Evolutionary conservation across 2,797 vertebrate genomes (phyloP).

Genomic region (Merluccius polli): DNA sequence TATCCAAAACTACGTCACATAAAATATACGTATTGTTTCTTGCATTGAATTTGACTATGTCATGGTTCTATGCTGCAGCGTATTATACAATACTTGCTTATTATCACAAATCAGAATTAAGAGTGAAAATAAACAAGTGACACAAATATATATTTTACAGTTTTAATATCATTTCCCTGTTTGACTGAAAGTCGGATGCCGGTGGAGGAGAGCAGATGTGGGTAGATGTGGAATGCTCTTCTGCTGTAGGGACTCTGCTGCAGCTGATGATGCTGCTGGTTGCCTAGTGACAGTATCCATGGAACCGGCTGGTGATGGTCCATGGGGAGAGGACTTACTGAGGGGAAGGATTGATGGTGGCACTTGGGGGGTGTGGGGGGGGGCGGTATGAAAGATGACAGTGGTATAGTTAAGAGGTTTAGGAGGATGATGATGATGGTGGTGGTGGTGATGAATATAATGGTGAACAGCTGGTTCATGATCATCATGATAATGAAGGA

Average conservation of each 20-base stretch:
- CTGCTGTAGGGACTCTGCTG: slow-evolving; percentile 54
- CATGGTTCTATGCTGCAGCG: too few species aligned
- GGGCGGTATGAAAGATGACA: background rate
- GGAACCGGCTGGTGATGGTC: slow-evolving; percentile 63
- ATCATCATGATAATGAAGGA: background rate
- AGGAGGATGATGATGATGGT: background rate
- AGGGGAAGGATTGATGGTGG: slow-evolving; percentile 31
- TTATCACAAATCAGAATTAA: background rate
- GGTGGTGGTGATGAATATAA: background rate
- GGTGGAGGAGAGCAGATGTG: background rate
- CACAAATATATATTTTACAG: background rate
- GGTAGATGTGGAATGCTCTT: slow-evolving; percentile 18
- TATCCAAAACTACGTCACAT: too few species aligned
- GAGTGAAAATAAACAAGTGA: background rate
- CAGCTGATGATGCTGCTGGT: slow-evolving; percentile 62
- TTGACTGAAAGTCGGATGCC: background rate
- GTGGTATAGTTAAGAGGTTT: background rate
- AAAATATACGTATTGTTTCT: too few species aligned
- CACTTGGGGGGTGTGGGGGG: background rate
- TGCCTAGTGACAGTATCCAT: slow-evolving; percentile 71
- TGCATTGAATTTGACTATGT: too few species aligned
- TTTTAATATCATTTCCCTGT: too few species aligned
- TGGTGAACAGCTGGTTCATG: background rate
- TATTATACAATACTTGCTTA: background rate
- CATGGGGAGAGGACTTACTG: slow-evolving; percentile 53